Evolutionary conservation across 2,888 invertebrate genomes (phyloP).

Genomic region (Isoperla grammatica): DNA sequence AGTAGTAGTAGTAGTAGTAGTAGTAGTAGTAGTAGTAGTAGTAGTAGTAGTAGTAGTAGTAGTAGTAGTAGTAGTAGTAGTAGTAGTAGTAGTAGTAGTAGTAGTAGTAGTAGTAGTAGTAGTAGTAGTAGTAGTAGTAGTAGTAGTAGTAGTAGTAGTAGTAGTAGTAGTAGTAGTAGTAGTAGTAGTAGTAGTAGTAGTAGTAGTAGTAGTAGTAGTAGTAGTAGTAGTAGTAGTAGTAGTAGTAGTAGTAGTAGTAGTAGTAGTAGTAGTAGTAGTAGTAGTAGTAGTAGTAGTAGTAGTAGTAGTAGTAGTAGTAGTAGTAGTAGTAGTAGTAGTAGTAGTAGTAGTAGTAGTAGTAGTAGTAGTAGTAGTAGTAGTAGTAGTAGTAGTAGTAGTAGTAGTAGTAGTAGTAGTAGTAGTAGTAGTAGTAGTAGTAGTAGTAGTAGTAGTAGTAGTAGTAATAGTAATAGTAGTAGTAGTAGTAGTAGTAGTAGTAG

Average conservation of each 20-base stretch:
- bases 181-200: conserved; percentile 12
- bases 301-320: conserved; percentile 12
- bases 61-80: conserved; percentile 8
- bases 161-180: conserved; percentile 12
- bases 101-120: conserved; percentile 12
- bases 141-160: conserved; percentile 12
- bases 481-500: conserved; percentile 12
- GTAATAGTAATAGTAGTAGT: conserved; percentile 4
- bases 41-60: conserved; percentile 12
- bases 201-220: conserved; percentile 12
- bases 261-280: conserved; percentile 12
- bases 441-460: conserved; percentile 12
- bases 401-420: conserved; percentile 12
- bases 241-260: conserved; percentile 12
- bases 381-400: conserved; percentile 10
- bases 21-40: conserved; percentile 12
- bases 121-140: conserved; percentile 12
- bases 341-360: conserved; percentile 12
- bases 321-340: conserved; percentile 10
- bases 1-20: conserved; percentile 12
- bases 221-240: conserved; percentile 12
- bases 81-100: conserved; percentile 1
- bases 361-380: conserved; percentile 12
- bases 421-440: conserved; percentile 12
- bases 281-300: conserved; percentile 12